A percentile compares a stretch with the other conserved stretches of the same genome.
Evolutionary conservation across 2,797 vertebrate species (phyloP).

Genomic region (Ptychobarbus kaznakovi): DNA sequence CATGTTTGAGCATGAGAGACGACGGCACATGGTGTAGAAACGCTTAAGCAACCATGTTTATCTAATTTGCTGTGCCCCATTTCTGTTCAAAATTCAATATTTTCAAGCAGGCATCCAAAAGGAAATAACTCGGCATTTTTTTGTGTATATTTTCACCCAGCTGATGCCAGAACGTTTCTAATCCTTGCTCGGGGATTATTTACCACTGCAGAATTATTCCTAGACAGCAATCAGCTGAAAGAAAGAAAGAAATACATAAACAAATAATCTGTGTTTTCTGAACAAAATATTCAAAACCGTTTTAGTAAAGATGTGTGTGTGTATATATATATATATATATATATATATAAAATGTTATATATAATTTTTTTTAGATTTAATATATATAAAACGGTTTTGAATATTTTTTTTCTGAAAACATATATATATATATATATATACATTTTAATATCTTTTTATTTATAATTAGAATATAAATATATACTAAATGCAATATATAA

Average conservation of each 20-base stretch:
- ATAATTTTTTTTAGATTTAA: too few relatives aligned
- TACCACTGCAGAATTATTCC: neutral
- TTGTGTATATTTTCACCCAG: neutral
- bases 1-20: constrained; percentile 56
- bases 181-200: neutral
- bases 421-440: too few relatives aligned
- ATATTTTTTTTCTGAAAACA: too few relatives aligned
- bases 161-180: neutral
- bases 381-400: too few relatives aligned
- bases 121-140: neutral
- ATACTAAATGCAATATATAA: neutral
- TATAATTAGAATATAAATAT: too few relatives aligned
- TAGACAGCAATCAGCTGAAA: neutral
- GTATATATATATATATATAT: too few relatives aligned
- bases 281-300: neutral
- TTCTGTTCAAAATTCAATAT: constrained; percentile 50
- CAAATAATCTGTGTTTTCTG: too few relatives aligned
- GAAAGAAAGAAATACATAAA: neutral
- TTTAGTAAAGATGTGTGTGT: neutral
- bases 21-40: constrained; percentile 29
- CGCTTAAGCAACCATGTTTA: constrained; percentile 56
- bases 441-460: too few relatives aligned
- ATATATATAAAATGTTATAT: too few relatives aligned
- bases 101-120: constrained; percentile 7
- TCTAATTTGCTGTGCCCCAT: constrained; percentile 46